Evolutionary conservation across 1,140 invertebrate species (phyloP).

Genomic region (Brachionus koreanus): DNA sequence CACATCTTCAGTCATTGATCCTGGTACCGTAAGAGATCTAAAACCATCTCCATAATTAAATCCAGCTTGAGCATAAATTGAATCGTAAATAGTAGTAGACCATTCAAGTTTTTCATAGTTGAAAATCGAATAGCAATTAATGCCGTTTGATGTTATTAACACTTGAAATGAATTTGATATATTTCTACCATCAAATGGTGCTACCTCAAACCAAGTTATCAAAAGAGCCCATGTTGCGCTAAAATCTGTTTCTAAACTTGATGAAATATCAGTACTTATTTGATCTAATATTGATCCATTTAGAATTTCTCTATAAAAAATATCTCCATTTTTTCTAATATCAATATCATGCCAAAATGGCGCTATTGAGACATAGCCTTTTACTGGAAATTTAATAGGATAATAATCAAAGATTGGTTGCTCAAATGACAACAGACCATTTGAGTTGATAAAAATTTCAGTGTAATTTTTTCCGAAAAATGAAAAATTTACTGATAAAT

Average conservation of each 20-base stretch:
- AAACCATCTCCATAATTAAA: slow-evolving; percentile 2
- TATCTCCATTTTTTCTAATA: neutral
- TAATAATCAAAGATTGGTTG: neutral
- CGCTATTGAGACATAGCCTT: neutral
- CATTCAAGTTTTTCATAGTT: neutral
- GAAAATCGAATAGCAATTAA: neutral
- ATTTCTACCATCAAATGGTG: neutral
- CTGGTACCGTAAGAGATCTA: neutral
- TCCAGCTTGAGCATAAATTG: neutral
- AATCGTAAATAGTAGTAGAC: neutral
- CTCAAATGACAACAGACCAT: neutral
- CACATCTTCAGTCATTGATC: neutral
- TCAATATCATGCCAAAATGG: slow-evolving; percentile 19
- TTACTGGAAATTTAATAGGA: neutral
- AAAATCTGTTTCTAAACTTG: too few relatives aligned
- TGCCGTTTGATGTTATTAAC: neutral
- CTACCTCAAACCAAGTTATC: neutral
- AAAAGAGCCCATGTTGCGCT: neutral
- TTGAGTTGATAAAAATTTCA: neutral
- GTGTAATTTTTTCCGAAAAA: neutral
- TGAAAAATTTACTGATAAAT: neutral
- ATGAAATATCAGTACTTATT: too few relatives aligned
- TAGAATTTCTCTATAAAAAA: neutral
- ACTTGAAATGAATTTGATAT: neutral
- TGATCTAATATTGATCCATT: too few relatives aligned